Conservation (phyloP, 2,113 vertebrate species). For the Xenopus laevis region DNA sequence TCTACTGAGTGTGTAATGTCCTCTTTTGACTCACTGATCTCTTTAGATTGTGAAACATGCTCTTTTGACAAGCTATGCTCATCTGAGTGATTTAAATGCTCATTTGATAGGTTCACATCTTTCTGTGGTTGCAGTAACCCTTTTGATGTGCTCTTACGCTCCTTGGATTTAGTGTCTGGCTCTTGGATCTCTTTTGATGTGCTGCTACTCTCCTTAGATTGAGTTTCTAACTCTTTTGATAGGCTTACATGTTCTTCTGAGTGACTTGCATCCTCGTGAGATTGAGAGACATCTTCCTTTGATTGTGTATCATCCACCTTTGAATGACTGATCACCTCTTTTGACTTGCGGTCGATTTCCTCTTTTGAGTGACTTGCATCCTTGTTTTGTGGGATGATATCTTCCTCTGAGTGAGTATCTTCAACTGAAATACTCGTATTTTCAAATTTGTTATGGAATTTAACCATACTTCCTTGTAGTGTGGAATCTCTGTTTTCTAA, state of each 20-base stretch:
- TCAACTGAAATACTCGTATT: conserved; percentile 31
- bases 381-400: conserved; percentile 17
- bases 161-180: conserved; percentile 23
- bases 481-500: conserved; percentile 20
- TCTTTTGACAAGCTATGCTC: neutral
- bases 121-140: neutral
- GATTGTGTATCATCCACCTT: conserved; percentile 31
- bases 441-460: conserved; percentile 5
- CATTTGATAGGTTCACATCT: conserved; percentile 44
- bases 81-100: conserved; percentile 18
- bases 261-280: conserved; percentile 42
- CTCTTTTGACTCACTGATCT: neutral
- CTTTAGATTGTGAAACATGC: neutral
- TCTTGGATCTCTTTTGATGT: neutral
- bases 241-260: neutral
- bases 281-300: conserved; percentile 45
- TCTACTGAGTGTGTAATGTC: neutral
- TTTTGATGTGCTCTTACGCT: neutral
- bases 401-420: neutral
- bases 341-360: neutral
- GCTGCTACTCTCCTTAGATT: neutral
- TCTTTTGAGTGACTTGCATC: conserved; percentile 44
- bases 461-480: neutral
- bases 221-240: conserved; percentile 4
- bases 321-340: neutral